phyloP scores from a whole-genome alignment of 2,113 vertebrate species.

The Corythoichthys haematopterus region DNA sequence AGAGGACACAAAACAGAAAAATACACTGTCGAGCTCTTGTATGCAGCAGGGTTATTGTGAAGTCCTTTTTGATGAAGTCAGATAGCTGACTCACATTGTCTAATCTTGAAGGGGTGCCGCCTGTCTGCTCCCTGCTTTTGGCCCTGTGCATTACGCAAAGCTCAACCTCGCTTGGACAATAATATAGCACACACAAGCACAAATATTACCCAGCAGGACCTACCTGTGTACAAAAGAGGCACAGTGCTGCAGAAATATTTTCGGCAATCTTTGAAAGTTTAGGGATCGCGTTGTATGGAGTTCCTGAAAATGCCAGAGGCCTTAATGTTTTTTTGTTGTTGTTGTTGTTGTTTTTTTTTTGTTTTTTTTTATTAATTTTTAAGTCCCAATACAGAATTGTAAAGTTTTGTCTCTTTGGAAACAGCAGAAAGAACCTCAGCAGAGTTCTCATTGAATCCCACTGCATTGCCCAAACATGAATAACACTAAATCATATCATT shows the following conservation, averaged over 20 bases:
- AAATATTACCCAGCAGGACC: conserved; percentile 42
- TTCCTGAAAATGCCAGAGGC: conserved; percentile 26
- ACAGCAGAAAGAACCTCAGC: neutral
- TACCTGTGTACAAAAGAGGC: conserved; percentile 23
- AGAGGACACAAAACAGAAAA: conserved; percentile 54
- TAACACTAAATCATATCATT: neutral
- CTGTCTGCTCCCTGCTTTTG: conserved; percentile 34
- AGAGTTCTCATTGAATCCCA: neutral
- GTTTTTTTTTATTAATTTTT: conserved; percentile 28
- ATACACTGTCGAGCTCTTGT: conserved; percentile 60
- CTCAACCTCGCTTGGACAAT: conserved; percentile 34
- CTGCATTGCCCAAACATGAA: neutral
- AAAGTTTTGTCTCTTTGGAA: neutral
- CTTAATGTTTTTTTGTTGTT: conserved; percentile 31
- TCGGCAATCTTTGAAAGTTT: conserved; percentile 13
- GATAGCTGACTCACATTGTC: conserved; percentile 65
- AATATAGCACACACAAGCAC: conserved; percentile 37
- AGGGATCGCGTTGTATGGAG: conserved; percentile 19
- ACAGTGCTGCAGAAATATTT: conserved; percentile 1
- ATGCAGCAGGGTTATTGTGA: conserved; percentile 67
- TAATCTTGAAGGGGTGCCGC: conserved; percentile 45
- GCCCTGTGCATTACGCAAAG: conserved; percentile 32
- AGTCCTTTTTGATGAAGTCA: conserved; percentile 68
- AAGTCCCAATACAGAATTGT: conserved; percentile 17
- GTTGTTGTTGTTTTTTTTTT: too few relatives aligned